Percentiles rank a stretch among this genome's conserved stretches.
Evolutionary conservation across 2,888 invertebrate genomes (phyloP).

Genomic region (Ormyrus thymus): DNA sequence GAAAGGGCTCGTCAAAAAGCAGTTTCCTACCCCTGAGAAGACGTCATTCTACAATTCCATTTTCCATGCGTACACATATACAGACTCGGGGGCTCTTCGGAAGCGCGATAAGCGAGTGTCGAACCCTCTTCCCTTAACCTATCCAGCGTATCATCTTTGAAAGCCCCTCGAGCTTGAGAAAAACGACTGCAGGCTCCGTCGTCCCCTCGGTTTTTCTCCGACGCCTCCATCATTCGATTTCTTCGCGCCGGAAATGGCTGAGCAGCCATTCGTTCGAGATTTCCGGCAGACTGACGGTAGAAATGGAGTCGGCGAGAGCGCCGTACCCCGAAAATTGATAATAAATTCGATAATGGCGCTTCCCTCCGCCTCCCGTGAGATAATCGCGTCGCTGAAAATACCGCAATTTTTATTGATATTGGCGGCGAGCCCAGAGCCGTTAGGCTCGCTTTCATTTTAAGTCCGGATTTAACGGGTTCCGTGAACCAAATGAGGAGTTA

Average conservation of each 20-base stretch:
- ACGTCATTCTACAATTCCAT: background rate
- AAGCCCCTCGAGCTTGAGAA: slow-evolving; percentile 53
- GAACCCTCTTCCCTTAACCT: slow-evolving; percentile 53
- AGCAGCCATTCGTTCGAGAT: slow-evolving; percentile 73
- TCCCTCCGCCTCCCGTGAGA: slow-evolving; percentile 49
- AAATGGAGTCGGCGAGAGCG: slow-evolving; percentile 73
- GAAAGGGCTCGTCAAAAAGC: slow-evolving; percentile 12
- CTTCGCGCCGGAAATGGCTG: slow-evolving; percentile 72
- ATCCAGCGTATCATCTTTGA: slow-evolving; percentile 63
- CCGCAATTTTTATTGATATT: slow-evolving; percentile 69
- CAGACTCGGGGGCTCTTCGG: background rate
- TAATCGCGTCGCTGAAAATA: slow-evolving; percentile 71
- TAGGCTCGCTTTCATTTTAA: background rate
- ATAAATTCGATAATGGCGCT: slow-evolving; percentile 72
- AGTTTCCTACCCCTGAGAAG: slow-evolving; percentile 14
- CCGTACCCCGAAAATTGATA: slow-evolving; percentile 73
- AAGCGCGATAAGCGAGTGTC: slow-evolving; percentile 11
- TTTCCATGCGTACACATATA: background rate
- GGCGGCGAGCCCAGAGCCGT: slow-evolving; percentile 44
- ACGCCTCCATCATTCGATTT: slow-evolving; percentile 59
- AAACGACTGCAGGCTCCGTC: background rate
- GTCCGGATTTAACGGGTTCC: background rate
- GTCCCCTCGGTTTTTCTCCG: background rate
- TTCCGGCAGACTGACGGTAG: slow-evolving; percentile 71
- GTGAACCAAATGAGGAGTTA: slow-evolving; percentile 19